phyloP scores from a whole-genome alignment of 2,888 invertebrate genomes.

The Andrena dorsata region DNA sequence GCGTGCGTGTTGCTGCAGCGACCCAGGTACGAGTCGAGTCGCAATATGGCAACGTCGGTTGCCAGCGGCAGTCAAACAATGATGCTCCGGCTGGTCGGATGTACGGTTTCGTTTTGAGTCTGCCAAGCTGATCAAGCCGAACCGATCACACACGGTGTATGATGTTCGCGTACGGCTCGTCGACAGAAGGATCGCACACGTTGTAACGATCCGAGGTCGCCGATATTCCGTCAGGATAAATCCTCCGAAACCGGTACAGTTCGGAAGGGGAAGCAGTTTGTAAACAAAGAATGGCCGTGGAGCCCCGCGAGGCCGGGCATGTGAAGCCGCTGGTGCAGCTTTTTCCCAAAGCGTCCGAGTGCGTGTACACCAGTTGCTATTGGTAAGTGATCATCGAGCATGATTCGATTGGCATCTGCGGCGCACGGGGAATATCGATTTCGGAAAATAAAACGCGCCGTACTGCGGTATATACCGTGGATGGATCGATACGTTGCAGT shows the following conservation, averaged over 20 bases:
- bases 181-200: conserved; percentile 16
- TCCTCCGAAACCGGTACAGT: background rate
- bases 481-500: conserved; percentile 82
- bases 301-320: conserved; percentile 80
- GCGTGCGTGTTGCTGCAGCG: conserved; percentile 50
- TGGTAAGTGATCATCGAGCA: conserved; percentile 87
- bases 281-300: conserved; percentile 82
- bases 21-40: conserved; percentile 44
- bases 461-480: conserved; percentile 80
- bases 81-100: conserved; percentile 58
- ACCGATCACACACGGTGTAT: conserved; percentile 28
- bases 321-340: conserved; percentile 85
- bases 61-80: conserved; percentile 69
- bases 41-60: conserved; percentile 32
- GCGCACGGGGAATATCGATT: conserved; percentile 46
- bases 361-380: conserved; percentile 94
- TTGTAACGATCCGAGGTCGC: conserved; percentile 24
- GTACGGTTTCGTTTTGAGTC: conserved; percentile 41
- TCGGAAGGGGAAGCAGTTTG: conserved; percentile 40
- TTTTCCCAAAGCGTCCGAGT: conserved; percentile 92
- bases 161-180: conserved; percentile 40
- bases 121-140: conserved; percentile 10
- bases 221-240: background rate
- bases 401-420: background rate
- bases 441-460: conserved; percentile 67